Evolutionary conservation across 2,797 vertebrate genomes (phyloP).

Genomic region (Euphonia xanthogaster): DNA sequence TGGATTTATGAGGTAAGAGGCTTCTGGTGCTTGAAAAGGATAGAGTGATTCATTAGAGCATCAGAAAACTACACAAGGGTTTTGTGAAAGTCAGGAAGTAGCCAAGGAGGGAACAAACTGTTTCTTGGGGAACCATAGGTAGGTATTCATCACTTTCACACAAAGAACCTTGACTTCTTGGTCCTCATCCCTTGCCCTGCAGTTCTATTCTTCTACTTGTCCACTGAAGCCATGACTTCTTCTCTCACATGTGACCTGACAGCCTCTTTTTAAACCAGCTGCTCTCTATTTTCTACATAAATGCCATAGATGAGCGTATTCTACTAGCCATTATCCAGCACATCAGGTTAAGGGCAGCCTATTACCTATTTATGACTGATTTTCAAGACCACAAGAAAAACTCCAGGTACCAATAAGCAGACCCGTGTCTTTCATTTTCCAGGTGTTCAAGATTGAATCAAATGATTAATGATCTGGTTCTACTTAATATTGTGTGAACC

Average conservation of each 20-base stretch:
- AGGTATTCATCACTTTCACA: background rate
- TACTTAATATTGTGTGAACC: background rate
- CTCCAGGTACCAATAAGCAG: background rate
- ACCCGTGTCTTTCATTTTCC: background rate
- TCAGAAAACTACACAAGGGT: background rate
- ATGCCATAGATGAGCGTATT: background rate
- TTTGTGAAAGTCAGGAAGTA: background rate
- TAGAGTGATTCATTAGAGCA: background rate
- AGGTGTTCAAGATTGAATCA: background rate
- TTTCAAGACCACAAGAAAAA: background rate
- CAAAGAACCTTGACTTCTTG: background rate
- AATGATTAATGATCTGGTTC: background rate
- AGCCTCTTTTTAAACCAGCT: background rate
- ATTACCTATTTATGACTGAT: background rate
- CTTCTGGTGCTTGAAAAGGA: background rate
- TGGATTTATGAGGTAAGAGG: background rate
- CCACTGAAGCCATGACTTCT: background rate
- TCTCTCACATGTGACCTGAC: background rate
- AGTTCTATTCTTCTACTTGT: background rate
- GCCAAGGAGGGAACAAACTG: background rate
- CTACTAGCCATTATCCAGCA: background rate
- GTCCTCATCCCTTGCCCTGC: background rate
- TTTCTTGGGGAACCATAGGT: background rate
- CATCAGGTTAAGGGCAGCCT: background rate
- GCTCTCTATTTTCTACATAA: background rate